Percentiles rank a stretch among this genome's conserved stretches.
These are phyloP conservation scores for Steinernema scapterisci DNA, from an alignment of 2,888 invertebrate genomes.

Conservation along the genomic window DNA sequence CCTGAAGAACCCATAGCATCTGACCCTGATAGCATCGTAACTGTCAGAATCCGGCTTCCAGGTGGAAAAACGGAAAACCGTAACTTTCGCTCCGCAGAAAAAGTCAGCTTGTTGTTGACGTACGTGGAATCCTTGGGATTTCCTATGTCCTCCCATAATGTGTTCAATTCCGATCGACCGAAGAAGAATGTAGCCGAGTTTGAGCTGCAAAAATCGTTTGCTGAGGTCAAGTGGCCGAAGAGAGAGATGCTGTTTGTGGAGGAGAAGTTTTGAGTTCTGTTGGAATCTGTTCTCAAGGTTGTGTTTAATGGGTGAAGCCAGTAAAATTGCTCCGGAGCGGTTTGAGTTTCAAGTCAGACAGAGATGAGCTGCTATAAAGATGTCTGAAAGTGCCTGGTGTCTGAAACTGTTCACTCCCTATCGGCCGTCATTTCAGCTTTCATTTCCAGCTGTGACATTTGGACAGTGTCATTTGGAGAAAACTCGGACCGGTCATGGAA, in stretches of 20 bases:
- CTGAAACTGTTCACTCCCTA: too few species aligned
- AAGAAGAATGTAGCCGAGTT: constrained; percentile 10
- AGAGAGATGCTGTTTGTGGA: background rate
- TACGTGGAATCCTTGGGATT: background rate
- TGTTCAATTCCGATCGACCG: constrained; percentile 18
- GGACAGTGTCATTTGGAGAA: too few species aligned
- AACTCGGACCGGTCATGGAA: too few species aligned
- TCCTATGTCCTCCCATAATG: background rate
- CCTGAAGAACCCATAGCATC: background rate
- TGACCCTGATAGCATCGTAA: background rate
- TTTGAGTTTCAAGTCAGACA: too few species aligned
- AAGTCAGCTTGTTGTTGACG: background rate
- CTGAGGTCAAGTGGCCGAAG: constrained; percentile 1
- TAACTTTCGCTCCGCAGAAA: background rate
- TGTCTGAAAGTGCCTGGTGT: too few species aligned
- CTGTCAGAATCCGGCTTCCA: background rate
- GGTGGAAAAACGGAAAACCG: background rate
- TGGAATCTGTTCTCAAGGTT: too few species aligned
- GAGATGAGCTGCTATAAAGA: too few species aligned
- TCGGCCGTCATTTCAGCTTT: too few species aligned
- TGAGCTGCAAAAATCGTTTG: background rate
- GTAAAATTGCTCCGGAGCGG: too few species aligned
- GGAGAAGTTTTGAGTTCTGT: constrained; percentile 21
- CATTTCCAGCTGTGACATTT: too few species aligned
- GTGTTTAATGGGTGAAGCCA: too few species aligned